These are phyloP conservation scores for Holacanthus passer DNA, from an alignment of 2,113 vertebrate genomes.

Conservation along the genomic window DNA sequence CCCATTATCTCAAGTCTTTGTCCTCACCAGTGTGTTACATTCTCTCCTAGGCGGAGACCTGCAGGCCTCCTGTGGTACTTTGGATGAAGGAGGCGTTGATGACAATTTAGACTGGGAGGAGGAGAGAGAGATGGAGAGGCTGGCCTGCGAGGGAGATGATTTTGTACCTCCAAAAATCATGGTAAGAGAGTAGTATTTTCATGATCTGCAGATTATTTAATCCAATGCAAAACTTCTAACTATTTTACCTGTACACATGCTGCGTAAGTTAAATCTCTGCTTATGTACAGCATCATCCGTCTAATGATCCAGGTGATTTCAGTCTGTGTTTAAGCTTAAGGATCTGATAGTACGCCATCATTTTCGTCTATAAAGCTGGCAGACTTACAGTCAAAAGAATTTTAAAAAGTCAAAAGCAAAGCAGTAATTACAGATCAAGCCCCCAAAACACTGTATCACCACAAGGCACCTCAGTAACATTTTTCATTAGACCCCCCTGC, in stretches of 20 bases:
- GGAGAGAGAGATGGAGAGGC: constrained; percentile 92
- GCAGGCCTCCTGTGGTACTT: constrained; percentile 88
- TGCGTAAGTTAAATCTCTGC: not conserved
- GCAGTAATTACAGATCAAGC: too few species aligned
- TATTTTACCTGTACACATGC: not conserved
- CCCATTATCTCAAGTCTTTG: constrained; percentile 18
- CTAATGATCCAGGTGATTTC: too few species aligned
- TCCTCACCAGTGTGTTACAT: constrained; percentile 11
- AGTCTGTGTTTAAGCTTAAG: too few species aligned
- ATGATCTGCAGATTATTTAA: not conserved
- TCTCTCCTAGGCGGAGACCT: constrained; percentile 90
- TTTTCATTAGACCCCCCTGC: not conserved
- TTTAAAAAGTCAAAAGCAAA: too few species aligned
- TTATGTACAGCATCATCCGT: not conserved
- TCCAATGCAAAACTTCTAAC: not conserved
- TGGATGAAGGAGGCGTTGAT: constrained; percentile 88
- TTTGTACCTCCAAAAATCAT: constrained; percentile 98
- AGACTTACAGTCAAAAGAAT: too few species aligned
- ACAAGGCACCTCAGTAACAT: too few species aligned
- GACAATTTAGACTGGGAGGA: constrained; percentile 93
- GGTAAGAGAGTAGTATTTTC: constrained; percentile 82
- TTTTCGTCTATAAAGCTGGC: too few species aligned
- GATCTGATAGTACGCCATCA: too few species aligned
- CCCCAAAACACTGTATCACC: too few species aligned
- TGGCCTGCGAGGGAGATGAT: constrained; percentile 92